Base-by-base conservation (phyloP, 2,888 invertebrate genomes). In the Eilema caniola region DNA sequence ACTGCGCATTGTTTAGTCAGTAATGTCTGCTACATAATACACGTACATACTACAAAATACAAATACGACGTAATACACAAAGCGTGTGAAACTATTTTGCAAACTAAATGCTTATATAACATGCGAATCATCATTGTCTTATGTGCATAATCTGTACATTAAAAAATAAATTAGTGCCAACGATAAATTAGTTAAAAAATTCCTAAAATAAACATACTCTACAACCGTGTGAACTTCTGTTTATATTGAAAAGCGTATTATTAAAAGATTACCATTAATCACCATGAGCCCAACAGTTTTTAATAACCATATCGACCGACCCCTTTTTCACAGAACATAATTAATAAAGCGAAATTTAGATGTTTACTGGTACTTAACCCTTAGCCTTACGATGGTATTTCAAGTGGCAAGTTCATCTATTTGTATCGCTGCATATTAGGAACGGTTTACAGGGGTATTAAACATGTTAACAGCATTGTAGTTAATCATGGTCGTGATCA, bases 301-400 rank as follows among this genome's bases (percentile, higher is more conserved):
- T 82, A 82, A 86, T 83, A 85, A 83, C 76, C 82, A 85, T 87
- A 84, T 74, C 72, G 85, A 88, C 89, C 92, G 85, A 88, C 89
- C 92, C 90, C 89, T 89, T 89, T 72, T 87, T 83, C 73, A 76
- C 71, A 79, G 81, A 84, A 80, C 82, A 78, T 86, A 91, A 92
- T 92, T 91, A 92, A 81, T 81, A 90, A 89, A 89, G 84, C 81
- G 77, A 85, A 89, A 92, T 93, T 84, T 89, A 94, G 91, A 91
- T 93, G 92, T 93, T 93, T 92, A 89, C 89, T 89, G 86, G 88
- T 84, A 90, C 85, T 94, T 93, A 94, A 93, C 95, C 93, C 93
- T 91, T 93, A 88, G 83, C 86, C 92, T 85, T 71, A 77, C 71
- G 67, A 81, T 78, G 73, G 79, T 85, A 82, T 81, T 67, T 76